Evolutionary conservation across 1,140 invertebrate species (phyloP).

Genomic region (Acromyrmex heyeri): DNA sequence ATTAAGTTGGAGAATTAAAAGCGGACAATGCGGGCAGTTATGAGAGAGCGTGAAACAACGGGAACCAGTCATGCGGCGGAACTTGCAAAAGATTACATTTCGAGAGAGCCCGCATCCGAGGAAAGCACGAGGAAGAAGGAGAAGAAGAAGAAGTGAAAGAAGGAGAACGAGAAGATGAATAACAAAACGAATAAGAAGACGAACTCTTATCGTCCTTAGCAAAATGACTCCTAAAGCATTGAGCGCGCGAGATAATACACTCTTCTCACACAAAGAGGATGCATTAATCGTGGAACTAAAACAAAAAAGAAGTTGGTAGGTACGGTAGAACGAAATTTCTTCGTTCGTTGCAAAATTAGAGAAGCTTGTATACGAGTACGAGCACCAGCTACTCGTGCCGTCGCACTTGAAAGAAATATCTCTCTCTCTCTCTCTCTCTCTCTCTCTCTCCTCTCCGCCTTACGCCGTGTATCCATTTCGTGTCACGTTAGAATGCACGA

Average conservation of each 20-base stretch:
- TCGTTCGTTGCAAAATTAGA: slow-evolving; percentile 30
- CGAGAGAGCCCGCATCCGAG: slow-evolving; percentile 5
- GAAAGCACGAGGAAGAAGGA: background rate
- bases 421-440: background rate
- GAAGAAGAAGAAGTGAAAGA: background rate
- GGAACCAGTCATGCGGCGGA: background rate
- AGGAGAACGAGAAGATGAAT: background rate
- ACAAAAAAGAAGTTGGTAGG: background rate
- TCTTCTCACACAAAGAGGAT: background rate
- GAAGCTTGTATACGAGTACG: background rate
- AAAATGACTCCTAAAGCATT: slow-evolving; percentile 7
- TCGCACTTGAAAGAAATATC: slow-evolving; percentile 37
- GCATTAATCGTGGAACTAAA: background rate
- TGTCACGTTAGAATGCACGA: slow-evolving; percentile 25
- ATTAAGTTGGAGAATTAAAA: slow-evolving; percentile 30
- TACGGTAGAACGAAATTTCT: background rate
- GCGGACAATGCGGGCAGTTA: background rate
- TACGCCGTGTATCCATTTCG: slow-evolving; percentile 55
- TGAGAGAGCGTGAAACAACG: background rate
- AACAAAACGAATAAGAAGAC: slow-evolving; percentile 24
- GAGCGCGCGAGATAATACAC: background rate
- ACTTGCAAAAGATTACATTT: slow-evolving; percentile 1
- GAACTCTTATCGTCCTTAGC: background rate
- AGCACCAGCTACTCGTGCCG: slow-evolving; percentile 23
- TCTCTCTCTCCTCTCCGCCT: background rate